phyloP scores from a whole-genome alignment of 2,797 vertebrate genomes.

The Acanthornis magna region DNA sequence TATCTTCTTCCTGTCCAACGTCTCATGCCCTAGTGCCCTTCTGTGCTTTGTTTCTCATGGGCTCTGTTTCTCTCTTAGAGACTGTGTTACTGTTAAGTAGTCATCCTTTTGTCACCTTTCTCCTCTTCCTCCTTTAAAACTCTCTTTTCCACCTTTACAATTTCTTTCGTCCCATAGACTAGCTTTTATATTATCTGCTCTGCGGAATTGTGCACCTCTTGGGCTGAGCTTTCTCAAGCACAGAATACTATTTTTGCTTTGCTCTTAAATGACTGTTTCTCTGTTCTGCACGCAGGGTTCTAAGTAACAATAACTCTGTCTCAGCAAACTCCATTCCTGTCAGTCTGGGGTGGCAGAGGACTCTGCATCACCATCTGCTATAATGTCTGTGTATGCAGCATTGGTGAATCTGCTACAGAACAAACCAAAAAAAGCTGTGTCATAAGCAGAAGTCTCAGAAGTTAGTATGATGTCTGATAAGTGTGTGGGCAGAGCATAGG shows the following conservation, averaged over 20 bases:
- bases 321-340: neutral
- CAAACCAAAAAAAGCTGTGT: neutral
- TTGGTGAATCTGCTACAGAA: neutral
- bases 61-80: neutral
- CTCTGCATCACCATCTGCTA: neutral
- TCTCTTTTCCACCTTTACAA: neutral
- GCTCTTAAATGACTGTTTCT: neutral
- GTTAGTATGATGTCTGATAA: neutral
- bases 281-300: neutral
- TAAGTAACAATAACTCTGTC: neutral
- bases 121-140: neutral
- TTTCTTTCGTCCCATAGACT: neutral
- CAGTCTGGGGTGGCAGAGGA: neutral
- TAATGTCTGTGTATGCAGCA: neutral
- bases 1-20: neutral
- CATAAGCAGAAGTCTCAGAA: neutral
- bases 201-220: neutral
- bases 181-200: neutral
- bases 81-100: neutral
- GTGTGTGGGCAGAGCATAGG: neutral
- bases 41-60: neutral
- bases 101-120: neutral
- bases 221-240: neutral
- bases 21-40: neutral
- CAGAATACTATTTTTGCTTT: neutral